Evolutionary conservation across 2,888 invertebrate species (phyloP).

Genomic region (Orchestes rusci): DNA sequence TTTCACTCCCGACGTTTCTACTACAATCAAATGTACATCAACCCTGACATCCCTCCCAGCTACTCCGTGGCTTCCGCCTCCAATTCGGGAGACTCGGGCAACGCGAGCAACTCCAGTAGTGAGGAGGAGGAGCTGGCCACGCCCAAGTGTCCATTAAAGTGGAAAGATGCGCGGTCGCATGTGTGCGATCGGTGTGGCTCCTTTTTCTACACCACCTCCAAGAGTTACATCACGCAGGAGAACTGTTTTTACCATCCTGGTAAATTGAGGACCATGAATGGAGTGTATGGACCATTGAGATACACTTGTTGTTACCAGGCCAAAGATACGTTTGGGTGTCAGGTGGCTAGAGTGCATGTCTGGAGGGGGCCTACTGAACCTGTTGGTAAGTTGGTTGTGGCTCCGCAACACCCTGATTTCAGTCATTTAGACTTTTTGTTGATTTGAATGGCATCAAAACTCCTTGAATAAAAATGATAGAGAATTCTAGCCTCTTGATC

Average conservation of each 20-base stretch:
- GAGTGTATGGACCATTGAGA: conserved; percentile 25
- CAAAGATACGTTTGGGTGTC: conserved; percentile 56
- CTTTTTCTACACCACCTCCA: conserved; percentile 26
- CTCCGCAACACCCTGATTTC: too few relatives aligned
- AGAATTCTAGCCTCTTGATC: too few relatives aligned
- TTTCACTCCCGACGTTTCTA: background rate
- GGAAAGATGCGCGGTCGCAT: conserved; percentile 12
- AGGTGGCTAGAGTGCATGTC: conserved; percentile 60
- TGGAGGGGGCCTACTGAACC: conserved; percentile 55
- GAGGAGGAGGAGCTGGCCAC: too few relatives aligned
- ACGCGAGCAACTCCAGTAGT: conserved; percentile 43
- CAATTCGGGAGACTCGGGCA: conserved; percentile 33
- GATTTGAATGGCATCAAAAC: too few relatives aligned
- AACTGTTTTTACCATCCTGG: conserved; percentile 88
- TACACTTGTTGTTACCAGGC: conserved; percentile 60
- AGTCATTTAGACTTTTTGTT: too few relatives aligned
- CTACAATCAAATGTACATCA: conserved; percentile 4
- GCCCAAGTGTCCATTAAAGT: too few relatives aligned
- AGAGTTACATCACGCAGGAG: conserved; percentile 62
- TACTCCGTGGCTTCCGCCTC: conserved; percentile 56
- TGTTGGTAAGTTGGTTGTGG: conserved; percentile 15
- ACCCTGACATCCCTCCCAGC: conserved; percentile 59
- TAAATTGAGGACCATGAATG: conserved; percentile 47
- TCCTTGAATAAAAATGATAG: too few relatives aligned
- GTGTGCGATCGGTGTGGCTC: conserved; percentile 27